phyloP scores from a whole-genome alignment of 2,888 invertebrate species.

The Digitonthophagus gazella region DNA sequence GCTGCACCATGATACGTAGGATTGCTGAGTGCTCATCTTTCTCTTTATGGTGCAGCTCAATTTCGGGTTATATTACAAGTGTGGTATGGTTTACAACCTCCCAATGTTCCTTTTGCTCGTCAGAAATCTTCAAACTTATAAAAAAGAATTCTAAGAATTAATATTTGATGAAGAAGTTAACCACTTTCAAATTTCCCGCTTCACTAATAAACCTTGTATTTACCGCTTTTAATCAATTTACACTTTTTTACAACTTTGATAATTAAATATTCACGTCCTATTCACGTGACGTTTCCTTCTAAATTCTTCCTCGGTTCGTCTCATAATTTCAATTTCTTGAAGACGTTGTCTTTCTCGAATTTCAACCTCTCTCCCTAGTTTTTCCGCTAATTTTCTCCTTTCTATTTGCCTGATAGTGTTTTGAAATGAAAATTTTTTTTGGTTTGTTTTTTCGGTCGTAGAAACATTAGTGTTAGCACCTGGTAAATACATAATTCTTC shows the following conservation, averaged over 20 bases:
- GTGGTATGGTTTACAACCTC: no score
- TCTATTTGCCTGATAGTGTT: constrained; percentile 82
- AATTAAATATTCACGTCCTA: background rate
- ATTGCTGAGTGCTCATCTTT: no score
- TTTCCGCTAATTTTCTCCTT: constrained; percentile 68
- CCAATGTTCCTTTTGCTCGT: background rate
- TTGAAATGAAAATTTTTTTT: constrained; percentile 78
- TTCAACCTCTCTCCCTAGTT: constrained; percentile 73
- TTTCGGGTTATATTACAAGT: no score
- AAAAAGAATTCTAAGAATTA: background rate
- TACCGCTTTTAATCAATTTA: no score
- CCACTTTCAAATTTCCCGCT: no score
- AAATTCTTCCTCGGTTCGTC: constrained; percentile 83
- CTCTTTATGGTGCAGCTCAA: no score
- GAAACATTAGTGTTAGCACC: constrained; percentile 48
- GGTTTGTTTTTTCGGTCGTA: constrained; percentile 41
- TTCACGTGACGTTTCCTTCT: constrained; percentile 64
- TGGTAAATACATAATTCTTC: constrained; percentile 80
- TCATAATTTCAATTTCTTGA: constrained; percentile 78
- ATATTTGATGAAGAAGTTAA: no score
- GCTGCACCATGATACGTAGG: no score
- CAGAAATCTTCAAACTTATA: background rate
- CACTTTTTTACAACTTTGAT: no score
- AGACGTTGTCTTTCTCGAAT: constrained; percentile 72
- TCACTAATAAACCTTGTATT: no score